Evolutionary conservation across 2,797 vertebrate genomes (phyloP).

Genomic region (Philypnodon macrostomus): DNA sequence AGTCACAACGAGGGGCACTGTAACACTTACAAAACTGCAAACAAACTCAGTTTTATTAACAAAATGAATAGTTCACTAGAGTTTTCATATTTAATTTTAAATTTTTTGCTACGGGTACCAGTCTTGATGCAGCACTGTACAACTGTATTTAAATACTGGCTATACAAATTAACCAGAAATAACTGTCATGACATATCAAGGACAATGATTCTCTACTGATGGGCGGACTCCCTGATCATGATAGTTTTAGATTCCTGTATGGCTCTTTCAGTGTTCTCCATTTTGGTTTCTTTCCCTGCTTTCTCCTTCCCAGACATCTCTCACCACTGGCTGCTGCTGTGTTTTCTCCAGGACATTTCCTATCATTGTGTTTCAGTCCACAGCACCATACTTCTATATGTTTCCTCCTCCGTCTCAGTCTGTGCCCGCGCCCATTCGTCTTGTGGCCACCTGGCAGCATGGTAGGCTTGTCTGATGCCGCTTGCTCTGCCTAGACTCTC

Average conservation of each 20-base stretch:
- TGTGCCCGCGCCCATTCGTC: conserved; percentile 63
- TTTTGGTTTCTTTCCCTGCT: no score
- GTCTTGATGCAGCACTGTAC: no score
- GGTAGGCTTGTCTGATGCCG: conserved; percentile 53
- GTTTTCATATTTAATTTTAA: no score
- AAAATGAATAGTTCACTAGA: no score
- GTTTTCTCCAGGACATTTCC: conserved; percentile 71
- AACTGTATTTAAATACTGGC: no score
- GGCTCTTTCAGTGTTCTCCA: conserved; percentile 17
- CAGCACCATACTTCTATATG: conserved; percentile 47
- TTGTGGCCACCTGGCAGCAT: conserved; percentile 61
- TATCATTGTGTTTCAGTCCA: conserved; percentile 65
- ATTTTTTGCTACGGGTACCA: no score
- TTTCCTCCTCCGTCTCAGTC: conserved; percentile 70
- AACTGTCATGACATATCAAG: no score
- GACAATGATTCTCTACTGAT: no score
- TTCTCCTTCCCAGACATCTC: conserved; percentile 44
- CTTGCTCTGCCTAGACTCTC: conserved; percentile 35
- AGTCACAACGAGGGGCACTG: neutral
- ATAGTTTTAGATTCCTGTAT: conserved; percentile 20
- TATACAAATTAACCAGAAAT: no score
- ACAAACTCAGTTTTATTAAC: neutral
- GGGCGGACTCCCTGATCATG: no score
- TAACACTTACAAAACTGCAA: neutral
- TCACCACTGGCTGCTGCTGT: conserved; percentile 45